Evolutionary conservation across 2,797 vertebrate genomes (phyloP), one percentile per base, ranked within the genome.

Genomic region (Mormyrops boulengeri): DNA sequence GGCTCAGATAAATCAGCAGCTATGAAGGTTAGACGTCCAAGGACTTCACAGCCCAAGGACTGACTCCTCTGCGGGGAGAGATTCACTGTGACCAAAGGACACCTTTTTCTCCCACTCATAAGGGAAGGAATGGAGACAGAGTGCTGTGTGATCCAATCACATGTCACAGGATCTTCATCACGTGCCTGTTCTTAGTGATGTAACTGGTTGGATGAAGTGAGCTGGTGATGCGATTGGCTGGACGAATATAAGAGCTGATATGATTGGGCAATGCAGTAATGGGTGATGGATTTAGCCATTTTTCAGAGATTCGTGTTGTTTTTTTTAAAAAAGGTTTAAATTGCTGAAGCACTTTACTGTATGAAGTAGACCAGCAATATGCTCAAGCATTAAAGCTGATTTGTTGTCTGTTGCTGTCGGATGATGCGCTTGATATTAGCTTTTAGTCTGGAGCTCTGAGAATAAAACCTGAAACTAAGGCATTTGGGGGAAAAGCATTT

Each of bases 401-500:
- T 50, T 50, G 84, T 85, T 82, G 84, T 26, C 50, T 26, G 17
- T 22, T 53, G n/a, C n/a, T 52, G 50, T 52, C 22, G 26, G 49
- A 53, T 6, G 26, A 50, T 50, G 84, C 12, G 84, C 4, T 34
- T 85, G n/a, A 85, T 85, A 44, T 82, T 30, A 34, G n/a, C 49
- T 86, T 86, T 86, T 34, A 86, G 49, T 86, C 52, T 30, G 22
- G 26, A 30, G 26, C 85, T 17, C 85, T 53, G 49, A 86, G 49
- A 55, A 30, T 86, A 86, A 82, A 82, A 82, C 77, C 77, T 82
- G 38, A 82, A 88, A 91, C 52, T 41, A 84, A 47, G 62, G 87
- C 91, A 88, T 92, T 88, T 85, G 30, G 88, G 92, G 90, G 82
- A 88, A 94, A 85, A 91, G 92, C 90, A 85, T 94, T 93, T 94